Evolutionary conservation across 2,113 vertebrate species (phyloP), one percentile per base, ranked within the genome.

Genomic region (Cyrtonyx montezumae): DNA sequence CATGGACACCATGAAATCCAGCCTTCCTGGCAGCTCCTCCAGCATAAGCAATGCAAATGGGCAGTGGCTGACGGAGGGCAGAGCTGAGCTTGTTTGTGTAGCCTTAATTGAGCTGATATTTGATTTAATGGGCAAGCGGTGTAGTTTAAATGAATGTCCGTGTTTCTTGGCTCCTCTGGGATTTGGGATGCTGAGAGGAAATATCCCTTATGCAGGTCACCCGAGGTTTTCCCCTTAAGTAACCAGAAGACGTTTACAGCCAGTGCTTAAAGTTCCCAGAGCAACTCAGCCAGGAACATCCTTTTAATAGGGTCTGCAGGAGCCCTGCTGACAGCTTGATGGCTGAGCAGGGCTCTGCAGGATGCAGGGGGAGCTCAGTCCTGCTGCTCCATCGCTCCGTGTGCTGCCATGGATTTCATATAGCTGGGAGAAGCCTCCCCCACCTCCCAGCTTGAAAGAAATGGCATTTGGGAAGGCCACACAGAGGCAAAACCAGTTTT

Each of bases 391-490:
- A 63, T 63, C 11, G 4, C 37, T 63, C 36, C 61, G 23, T 19
- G 9, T 23, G 11, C 25, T 40, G 37, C 25, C 61, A 8, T 7
- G 17, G 25, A 19, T 40, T 40, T 40, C 25, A 19, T 25, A 11
- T 28, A 6, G 61, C 61, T 17, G 3, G 10, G 61, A 40, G 61
- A 40, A 40, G 42, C 37, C 58, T 67, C 0, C 0, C 58, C 69
- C n/a, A 37, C 1, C 1, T 56, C 81, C 81, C 62, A 20, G 62
- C 70, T 78, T 21, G 48, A 76, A 48, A 0, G 1, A 81, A 85
- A 45, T 36, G 59, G 66, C 45, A 11, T 45, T 84, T 37, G 43
- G 12, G 17, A 7, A 56, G 81, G 62, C 80, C 84, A 48, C 74
- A 34, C 37, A 71, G 77, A 30, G 18, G 20, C 74, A 65, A 65